Conservation (phyloP, 2,113 vertebrate species). For the Calypte anna region DNA sequence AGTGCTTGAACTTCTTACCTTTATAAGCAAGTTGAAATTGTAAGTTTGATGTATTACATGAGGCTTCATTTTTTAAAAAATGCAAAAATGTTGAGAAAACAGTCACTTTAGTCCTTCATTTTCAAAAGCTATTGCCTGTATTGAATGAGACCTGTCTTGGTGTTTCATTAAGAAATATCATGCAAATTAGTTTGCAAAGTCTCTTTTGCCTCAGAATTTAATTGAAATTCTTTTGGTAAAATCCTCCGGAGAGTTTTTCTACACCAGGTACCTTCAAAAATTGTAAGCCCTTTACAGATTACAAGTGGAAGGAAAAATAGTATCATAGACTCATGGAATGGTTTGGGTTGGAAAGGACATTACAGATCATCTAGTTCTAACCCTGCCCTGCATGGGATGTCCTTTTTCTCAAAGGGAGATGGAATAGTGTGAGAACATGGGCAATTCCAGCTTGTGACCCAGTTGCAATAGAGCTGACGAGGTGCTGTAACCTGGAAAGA, state of each 20-base stretch:
- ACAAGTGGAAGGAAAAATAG: not conserved
- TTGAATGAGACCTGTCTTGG: not conserved
- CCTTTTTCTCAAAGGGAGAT: not conserved
- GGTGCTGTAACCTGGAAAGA: not conserved
- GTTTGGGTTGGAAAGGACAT: no score
- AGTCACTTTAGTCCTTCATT: not conserved
- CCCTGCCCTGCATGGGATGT: no score
- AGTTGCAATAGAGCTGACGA: not conserved
- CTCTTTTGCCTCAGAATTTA: not conserved
- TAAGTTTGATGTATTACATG: not conserved
- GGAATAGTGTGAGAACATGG: not conserved
- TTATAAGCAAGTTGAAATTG: not conserved
- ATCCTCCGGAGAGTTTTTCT: not conserved
- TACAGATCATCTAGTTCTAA: no score
- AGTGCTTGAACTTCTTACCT: not conserved
- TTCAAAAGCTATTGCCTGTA: not conserved
- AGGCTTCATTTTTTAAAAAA: not conserved
- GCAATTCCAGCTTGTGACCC: fast-evolving
- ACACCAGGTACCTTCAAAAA: not conserved
- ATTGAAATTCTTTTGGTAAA: not conserved
- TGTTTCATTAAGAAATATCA: not conserved
- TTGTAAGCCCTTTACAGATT: not conserved
- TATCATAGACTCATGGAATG: no score
- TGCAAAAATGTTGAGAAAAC: not conserved
- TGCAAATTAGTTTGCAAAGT: not conserved